phyloP scores from a whole-genome alignment of 2,113 vertebrate genomes.

The human region GRCh38 chr3:35336501-35337000 shows the following conservation, averaged over 20 bases:
- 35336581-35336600: background rate
- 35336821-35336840: background rate
- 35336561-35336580: background rate
- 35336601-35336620: background rate
- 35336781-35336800: background rate
- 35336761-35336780: background rate
- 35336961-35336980: background rate
- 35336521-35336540: background rate
- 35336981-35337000: background rate
- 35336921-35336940: background rate
- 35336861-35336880: background rate
- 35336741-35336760: background rate
- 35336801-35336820: background rate
- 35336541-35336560: background rate
- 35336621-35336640: background rate
- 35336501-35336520: background rate
- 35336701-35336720: fast-evolving
- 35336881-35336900: background rate
- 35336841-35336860: background rate
- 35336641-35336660: background rate
- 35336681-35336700: background rate
- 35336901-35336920: background rate
- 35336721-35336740: background rate
- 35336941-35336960: background rate
- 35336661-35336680: background rate